These are phyloP conservation scores for Eidolon dupreanum DNA, from an alignment of 2,797 vertebrate species.

Conservation along the genomic window DNA sequence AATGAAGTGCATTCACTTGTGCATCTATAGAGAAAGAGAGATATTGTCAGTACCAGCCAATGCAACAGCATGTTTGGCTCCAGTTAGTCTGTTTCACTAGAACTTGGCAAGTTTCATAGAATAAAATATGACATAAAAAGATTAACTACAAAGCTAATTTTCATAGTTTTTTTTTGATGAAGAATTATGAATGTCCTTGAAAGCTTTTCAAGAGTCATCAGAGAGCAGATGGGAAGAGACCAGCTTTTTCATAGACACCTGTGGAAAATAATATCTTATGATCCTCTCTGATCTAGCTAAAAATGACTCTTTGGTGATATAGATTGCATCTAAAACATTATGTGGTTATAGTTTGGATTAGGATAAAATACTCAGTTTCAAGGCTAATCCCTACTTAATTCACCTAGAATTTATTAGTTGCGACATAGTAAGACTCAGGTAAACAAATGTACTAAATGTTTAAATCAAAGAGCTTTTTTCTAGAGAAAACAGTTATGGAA, in stretches of 20 bases:
- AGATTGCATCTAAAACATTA: not conserved
- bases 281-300: constrained; percentile 44
- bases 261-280: constrained; percentile 48
- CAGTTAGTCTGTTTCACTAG: constrained; percentile 31
- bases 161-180: constrained; percentile 64
- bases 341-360: not conserved
- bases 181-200: constrained; percentile 74
- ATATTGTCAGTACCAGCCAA: not conserved
- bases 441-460: not conserved
- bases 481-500: not conserved
- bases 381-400: not conserved
- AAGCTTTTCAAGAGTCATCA: constrained; percentile 68
- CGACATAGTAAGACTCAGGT: not conserved
- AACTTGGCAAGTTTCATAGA: constrained; percentile 64
- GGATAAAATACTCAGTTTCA: constrained; percentile 20
- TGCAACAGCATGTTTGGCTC: not conserved
- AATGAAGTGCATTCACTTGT: not conserved
- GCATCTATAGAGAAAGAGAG: not conserved
- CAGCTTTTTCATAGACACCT: constrained; percentile 63
- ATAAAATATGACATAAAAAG: constrained; percentile 63
- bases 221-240: constrained; percentile 68
- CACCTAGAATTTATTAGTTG: not conserved
- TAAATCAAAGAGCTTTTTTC: constrained; percentile 26
- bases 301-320: constrained; percentile 8
- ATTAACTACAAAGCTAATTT: constrained; percentile 60